Conservation (phyloP, 2,113 vertebrate species). For the Coryphaenoides rupestris region DNA sequence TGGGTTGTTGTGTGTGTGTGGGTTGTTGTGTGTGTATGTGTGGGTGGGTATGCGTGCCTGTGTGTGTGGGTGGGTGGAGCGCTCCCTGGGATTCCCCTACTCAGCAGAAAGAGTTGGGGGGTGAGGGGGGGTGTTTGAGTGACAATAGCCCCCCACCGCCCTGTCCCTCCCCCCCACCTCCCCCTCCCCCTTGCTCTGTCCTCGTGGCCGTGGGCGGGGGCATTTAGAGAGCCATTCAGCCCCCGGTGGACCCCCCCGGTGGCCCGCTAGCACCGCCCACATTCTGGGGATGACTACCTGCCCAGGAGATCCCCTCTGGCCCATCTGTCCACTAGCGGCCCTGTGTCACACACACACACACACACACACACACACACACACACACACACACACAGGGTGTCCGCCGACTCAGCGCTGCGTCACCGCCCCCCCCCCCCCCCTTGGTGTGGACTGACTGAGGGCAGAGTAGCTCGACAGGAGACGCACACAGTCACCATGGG, state of each 20-base stretch:
- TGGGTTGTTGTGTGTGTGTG: too few species aligned
- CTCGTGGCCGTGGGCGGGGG: slow-evolving; percentile 60
- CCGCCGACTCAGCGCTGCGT: slow-evolving; percentile 54
- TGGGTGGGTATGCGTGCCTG: background rate
- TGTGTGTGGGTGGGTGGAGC: slow-evolving; percentile 54
- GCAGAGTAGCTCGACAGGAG: slow-evolving; percentile 25
- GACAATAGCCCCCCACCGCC: slow-evolving; percentile 66
- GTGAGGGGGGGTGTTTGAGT: slow-evolving; percentile 27
- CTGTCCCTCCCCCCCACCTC: too few species aligned
- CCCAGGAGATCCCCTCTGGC: slow-evolving; percentile 63
- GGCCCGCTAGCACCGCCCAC: slow-evolving; percentile 59
- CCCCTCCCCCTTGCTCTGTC: slow-evolving; percentile 45
- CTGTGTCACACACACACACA: slow-evolving; percentile 1
- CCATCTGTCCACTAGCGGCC: slow-evolving; percentile 67
- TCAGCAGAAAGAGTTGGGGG: slow-evolving; percentile 58
- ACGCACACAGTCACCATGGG: background rate
- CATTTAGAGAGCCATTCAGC: slow-evolving; percentile 64
- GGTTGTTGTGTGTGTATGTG: too few species aligned
- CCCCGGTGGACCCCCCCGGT: slow-evolving; percentile 49
- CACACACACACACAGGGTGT: slow-evolving; percentile 19
- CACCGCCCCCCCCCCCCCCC: too few species aligned
- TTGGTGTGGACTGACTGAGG: slow-evolving; percentile 42
- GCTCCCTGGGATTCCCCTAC: slow-evolving; percentile 58
- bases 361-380: slow-evolving; percentile 13
- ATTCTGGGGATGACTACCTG: slow-evolving; percentile 78